Conservation (phyloP, 2,888 invertebrate genomes). For the Gasteruption jaculator region DNA sequence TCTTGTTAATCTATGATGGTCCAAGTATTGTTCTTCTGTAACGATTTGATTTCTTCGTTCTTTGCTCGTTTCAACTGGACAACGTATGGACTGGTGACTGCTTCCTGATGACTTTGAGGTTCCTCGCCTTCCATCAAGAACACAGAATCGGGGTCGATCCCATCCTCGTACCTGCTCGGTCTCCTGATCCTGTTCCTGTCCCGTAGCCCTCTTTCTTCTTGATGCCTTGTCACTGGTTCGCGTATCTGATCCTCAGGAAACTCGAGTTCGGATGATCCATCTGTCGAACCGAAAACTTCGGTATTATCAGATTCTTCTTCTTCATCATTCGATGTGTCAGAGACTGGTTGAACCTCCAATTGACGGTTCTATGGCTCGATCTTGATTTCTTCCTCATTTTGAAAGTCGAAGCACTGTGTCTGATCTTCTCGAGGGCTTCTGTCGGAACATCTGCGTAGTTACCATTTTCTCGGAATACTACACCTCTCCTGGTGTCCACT, state of each 20-base stretch:
- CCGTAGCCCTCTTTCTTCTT: conserved; percentile 5
- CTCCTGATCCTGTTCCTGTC: conserved; percentile 4
- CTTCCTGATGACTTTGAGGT: conserved; percentile 15
- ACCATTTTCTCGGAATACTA: conserved; percentile 17
- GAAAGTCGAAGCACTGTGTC: too few relatives aligned
- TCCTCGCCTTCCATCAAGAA: conserved; percentile 15
- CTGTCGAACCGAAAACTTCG: too few relatives aligned
- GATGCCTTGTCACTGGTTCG: too few relatives aligned
- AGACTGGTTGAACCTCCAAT: too few relatives aligned
- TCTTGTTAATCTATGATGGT: conserved; percentile 6
- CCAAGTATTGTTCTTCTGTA: conserved; percentile 17
- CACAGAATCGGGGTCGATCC: conserved; percentile 9
- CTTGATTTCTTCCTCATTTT: too few relatives aligned
- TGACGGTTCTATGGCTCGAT: too few relatives aligned
- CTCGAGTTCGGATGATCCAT: too few relatives aligned
- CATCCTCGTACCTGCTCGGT: conserved; percentile 8
- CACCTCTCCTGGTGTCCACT: conserved; percentile 17
- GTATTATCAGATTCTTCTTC: too few relatives aligned
- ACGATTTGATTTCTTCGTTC: conserved; percentile 17
- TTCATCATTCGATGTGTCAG: too few relatives aligned
- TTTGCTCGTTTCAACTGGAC: conserved; percentile 15
- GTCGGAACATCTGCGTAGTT: too few relatives aligned
- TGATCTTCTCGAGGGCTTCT: too few relatives aligned
- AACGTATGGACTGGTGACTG: conserved; percentile 10
- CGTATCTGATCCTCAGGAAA: too few relatives aligned